These are phyloP conservation scores for Orthosia gothica DNA, from an alignment of 2,888 invertebrate genomes.

Conservation along the genomic window DNA sequence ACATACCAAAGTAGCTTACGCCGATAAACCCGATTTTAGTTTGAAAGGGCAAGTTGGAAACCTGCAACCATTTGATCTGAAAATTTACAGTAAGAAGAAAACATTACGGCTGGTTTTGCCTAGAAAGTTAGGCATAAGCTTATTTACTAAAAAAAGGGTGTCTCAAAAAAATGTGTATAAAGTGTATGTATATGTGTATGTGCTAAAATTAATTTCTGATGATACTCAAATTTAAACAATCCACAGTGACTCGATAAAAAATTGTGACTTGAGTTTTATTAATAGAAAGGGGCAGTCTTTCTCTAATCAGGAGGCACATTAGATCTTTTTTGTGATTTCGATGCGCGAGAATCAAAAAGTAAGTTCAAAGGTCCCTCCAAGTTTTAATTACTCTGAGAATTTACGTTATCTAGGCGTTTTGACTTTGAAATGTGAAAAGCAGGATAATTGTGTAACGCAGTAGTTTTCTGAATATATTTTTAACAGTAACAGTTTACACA, in stretches of 20 bases:
- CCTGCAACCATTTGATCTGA: neutral
- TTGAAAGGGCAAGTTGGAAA: neutral
- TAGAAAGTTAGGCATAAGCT: too few relatives aligned
- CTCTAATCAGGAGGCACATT: conserved; percentile 13
- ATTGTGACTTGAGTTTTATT: conserved; percentile 13
- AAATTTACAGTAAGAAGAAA: neutral
- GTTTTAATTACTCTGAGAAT: conserved; percentile 60
- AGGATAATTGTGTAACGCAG: neutral
- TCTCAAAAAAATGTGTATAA: too few relatives aligned
- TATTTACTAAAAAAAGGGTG: too few relatives aligned
- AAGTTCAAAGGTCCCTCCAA: conserved; percentile 34
- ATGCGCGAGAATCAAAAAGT: conserved; percentile 22
- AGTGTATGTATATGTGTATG: too few relatives aligned
- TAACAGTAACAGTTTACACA: too few relatives aligned
- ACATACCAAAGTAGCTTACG: too few relatives aligned
- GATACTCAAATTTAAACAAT: neutral
- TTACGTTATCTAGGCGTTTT: conserved; percentile 39
- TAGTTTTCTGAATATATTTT: neutral
- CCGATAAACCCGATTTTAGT: too few relatives aligned
- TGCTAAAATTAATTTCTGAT: neutral
- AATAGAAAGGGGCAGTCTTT: conserved; percentile 16
- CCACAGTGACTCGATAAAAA: neutral
- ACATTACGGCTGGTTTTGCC: too few relatives aligned
- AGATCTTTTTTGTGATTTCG: conserved; percentile 25
- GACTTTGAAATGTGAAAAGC: conserved; percentile 39